These are phyloP conservation scores for Petromus typicus DNA, from an alignment of 2,113 vertebrate species.

Conservation along the genomic window DNA sequence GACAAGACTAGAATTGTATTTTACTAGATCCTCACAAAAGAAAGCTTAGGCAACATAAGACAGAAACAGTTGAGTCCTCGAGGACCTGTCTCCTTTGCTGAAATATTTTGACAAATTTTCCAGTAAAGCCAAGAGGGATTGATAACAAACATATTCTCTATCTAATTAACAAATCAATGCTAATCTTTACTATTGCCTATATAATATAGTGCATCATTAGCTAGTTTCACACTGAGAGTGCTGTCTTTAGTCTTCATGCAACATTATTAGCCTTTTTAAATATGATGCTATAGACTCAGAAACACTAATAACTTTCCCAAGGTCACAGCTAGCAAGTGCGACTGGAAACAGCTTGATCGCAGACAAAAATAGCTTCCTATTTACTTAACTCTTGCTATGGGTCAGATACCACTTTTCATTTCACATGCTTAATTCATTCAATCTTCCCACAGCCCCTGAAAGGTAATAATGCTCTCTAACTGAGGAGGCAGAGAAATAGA, in stretches of 20 bases:
- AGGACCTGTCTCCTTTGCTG: not conserved
- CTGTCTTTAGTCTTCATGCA: not conserved
- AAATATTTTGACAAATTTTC: constrained; percentile 32
- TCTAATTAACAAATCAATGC: constrained; percentile 13
- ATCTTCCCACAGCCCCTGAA: not conserved
- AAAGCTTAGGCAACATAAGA: not conserved
- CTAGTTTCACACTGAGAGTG: not conserved
- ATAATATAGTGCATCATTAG: not conserved
- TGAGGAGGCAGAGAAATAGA: not conserved
- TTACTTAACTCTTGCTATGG: not conserved
- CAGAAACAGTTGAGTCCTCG: constrained; percentile 29
- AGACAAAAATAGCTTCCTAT: not conserved
- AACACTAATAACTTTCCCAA: constrained; percentile 11
- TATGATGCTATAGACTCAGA: constrained; percentile 9
- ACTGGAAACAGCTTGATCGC: not conserved
- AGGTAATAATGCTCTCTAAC: not conserved
- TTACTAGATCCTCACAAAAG: constrained; percentile 12
- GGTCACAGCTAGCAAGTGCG: not conserved
- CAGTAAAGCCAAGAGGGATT: constrained; percentile 23
- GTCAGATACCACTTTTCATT: not conserved
- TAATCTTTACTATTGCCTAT: not conserved
- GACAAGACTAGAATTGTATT: constrained; percentile 13
- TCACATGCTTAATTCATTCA: not conserved
- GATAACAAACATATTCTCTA: constrained; percentile 9
- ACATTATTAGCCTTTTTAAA: not conserved